Evolutionary conservation across 1,140 invertebrate genomes (phyloP).

Genomic region (Pogonus chalceus): DNA sequence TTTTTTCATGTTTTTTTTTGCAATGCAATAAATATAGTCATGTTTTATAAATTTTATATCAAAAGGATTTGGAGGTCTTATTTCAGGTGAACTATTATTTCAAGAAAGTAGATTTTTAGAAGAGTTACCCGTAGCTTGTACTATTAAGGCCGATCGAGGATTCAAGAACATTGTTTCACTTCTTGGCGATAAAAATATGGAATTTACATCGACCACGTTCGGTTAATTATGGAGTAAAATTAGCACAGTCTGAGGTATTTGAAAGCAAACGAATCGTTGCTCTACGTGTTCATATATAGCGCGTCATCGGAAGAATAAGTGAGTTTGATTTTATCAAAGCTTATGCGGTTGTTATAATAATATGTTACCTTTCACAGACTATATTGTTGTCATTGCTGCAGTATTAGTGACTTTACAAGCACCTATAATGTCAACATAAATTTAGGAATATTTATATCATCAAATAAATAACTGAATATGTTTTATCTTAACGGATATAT

Average conservation of each 20-base stretch:
- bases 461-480: too few relatives aligned
- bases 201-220: constrained; percentile 27
- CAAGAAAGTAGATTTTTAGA: constrained; percentile 28
- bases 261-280: constrained; percentile 24
- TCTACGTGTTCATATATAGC: constrained; percentile 24
- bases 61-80: constrained; percentile 27
- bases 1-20: too few relatives aligned
- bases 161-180: constrained; percentile 31
- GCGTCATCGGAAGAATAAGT: constrained; percentile 21
- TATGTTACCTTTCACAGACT: too few relatives aligned
- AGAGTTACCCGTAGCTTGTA: constrained; percentile 15
- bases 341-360: constrained; percentile 23
- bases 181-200: constrained; percentile 20
- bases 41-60: constrained; percentile 33
- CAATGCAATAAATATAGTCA: too few relatives aligned
- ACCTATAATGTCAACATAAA: constrained; percentile 15
- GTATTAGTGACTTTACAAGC: constrained; percentile 22
- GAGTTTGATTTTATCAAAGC: constrained; percentile 28
- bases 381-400: constrained; percentile 18
- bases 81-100: constrained; percentile 23
- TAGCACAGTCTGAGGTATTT: constrained; percentile 19
- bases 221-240: constrained; percentile 16
- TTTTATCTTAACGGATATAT: too few relatives aligned
- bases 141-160: constrained; percentile 32
- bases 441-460: too few relatives aligned